Evolutionary conservation across 1,140 invertebrate species (phyloP), one percentile per base, ranked within the genome.

Genomic region (Euwallacea fornicatus): DNA sequence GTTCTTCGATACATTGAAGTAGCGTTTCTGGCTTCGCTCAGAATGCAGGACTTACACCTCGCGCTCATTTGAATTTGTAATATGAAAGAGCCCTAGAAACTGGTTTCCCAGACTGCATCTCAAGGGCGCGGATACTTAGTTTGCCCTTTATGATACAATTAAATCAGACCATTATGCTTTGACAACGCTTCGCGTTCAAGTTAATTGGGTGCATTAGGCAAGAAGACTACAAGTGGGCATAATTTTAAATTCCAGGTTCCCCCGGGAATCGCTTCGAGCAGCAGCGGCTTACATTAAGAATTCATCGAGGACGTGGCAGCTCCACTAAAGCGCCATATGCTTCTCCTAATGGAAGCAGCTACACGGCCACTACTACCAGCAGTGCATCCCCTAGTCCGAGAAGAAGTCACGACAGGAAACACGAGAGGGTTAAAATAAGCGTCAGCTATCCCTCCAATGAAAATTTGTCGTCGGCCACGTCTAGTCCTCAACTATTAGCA

Each of bases 251-350:
- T 74, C 6, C 73, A 81, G 80, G 80, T 76, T 79, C 74, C 60
- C 73, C 75, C 60, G 88, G 87, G 33, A 89, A 85, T 79, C 84
- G 91, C 54, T 91, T 93, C 77, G 89, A 95, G 74, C 93, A 96
- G 78, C 92, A 95, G 80, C 88, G 93, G 50, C 84, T 98, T 42
- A 97, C 96, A 0, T 82, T 98, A 70, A 87, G 96, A 66, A 97
- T 98, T 75, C 96, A 98, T 81, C 85, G 95, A 7, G 94, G 94
- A 4, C 84, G 88, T 9, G 86, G 87, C 65, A 88, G 80, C 73
- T 87, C 82, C 76, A 85, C 73, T 77, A 83, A 76, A 80, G 82
- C 83, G 7, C 83, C 85, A 54, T 58, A 81, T 61, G 86, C 85
- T 2, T 87, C 85, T 4, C 85, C 86, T 2, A 80, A 86, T 11